Conservation (phyloP, 2,113 vertebrate genomes). For the Cyanocitta stelleri region DNA sequence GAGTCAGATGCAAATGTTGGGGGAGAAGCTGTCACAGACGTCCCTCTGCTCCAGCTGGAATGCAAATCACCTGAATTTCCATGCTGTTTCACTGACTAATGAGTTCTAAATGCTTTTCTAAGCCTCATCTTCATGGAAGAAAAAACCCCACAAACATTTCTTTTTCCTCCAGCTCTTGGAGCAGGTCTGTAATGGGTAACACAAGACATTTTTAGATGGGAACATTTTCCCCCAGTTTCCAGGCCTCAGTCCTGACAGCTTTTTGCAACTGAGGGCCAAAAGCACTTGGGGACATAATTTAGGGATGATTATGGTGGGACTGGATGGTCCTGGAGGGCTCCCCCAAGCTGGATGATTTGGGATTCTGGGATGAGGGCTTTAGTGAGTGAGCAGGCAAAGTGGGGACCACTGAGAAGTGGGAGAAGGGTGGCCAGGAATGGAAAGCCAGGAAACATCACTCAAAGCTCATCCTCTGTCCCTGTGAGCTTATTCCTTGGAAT, state of each 20-base stretch:
- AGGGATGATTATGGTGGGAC: background rate
- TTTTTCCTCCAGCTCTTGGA: background rate
- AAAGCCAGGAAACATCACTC: background rate
- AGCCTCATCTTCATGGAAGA: background rate
- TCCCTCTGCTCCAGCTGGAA: background rate
- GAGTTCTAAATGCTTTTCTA: background rate
- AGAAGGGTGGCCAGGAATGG: background rate
- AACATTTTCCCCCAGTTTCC: background rate
- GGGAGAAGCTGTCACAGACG: background rate
- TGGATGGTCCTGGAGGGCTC: background rate
- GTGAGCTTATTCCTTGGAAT: background rate
- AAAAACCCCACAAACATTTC: background rate
- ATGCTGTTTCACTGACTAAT: background rate
- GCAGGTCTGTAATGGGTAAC: background rate
- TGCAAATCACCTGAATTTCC: constrained; percentile 8
- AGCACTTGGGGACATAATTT: background rate
- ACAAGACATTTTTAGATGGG: background rate
- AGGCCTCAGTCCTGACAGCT: background rate
- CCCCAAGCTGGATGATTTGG: background rate
- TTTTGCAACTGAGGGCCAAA: background rate
- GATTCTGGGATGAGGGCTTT: background rate
- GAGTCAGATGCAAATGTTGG: background rate
- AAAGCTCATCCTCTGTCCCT: background rate
- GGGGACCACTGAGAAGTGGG: too few relatives aligned
- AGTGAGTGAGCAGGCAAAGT: background rate